These are phyloP conservation scores for Drosophila meridionalis DNA, from an alignment of 2,888 invertebrate genomes.

Conservation along the genomic window DNA sequence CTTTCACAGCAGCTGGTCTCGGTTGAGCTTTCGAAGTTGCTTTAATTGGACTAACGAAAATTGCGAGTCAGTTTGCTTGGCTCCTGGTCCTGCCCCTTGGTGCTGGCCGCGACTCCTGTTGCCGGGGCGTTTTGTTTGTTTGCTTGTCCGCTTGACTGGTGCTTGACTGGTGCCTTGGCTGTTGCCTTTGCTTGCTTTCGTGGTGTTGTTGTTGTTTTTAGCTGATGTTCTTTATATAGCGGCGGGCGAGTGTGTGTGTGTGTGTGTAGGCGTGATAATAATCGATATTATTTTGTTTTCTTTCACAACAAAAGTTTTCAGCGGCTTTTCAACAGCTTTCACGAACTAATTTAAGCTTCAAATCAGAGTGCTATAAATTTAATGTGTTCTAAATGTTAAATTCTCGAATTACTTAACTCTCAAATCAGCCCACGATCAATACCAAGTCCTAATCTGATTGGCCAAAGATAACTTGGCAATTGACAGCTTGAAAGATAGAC, in stretches of 20 bases:
- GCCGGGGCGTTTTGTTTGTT: slow-evolving; percentile 60
- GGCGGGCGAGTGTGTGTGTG: slow-evolving; percentile 1
- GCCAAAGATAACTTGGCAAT: not conserved
- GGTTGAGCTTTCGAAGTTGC: slow-evolving; percentile 70
- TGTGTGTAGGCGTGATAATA: slow-evolving; percentile 59
- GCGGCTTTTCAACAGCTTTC: slow-evolving; percentile 48
- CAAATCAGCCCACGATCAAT: not conserved
- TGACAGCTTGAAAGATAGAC: not conserved
- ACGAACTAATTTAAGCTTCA: slow-evolving; percentile 3
- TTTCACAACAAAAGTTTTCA: slow-evolving; percentile 67
- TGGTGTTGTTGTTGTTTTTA: slow-evolving; percentile 14
- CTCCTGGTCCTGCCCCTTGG: not conserved
- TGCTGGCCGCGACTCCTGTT: slow-evolving; percentile 20
- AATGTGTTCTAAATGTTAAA: not conserved
- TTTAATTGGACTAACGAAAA: slow-evolving; percentile 75
- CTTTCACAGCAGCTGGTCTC: slow-evolving; percentile 39
- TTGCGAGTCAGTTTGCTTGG: slow-evolving; percentile 22
- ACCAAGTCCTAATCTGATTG: not conserved
- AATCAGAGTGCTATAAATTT: slow-evolving; percentile 3
- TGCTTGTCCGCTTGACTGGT: slow-evolving; percentile 54
- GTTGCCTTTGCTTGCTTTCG: slow-evolving; percentile 19
- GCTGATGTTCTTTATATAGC: slow-evolving; percentile 53
- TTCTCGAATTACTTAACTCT: not conserved
- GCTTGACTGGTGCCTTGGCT: slow-evolving; percentile 20
- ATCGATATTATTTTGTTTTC: slow-evolving; percentile 79